Percentiles rank a stretch among this genome's conserved stretches.
Evolutionary conservation across 2,888 invertebrate genomes (phyloP).

Genomic region (Agriopis leucophaearia): DNA sequence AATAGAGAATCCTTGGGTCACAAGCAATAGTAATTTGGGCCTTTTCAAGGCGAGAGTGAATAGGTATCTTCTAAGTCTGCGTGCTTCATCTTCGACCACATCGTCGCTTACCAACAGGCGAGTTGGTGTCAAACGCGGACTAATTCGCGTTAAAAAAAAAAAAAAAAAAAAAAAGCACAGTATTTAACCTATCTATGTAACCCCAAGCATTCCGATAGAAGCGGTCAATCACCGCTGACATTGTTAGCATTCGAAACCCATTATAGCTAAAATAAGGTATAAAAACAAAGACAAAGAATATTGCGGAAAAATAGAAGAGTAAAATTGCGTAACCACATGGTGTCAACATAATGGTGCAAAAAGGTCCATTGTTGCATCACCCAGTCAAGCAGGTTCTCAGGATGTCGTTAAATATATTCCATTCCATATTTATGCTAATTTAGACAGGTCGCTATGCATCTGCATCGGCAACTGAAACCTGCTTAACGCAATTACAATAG

Average conservation of each 20-base stretch:
- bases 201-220: not conserved
- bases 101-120: no score
- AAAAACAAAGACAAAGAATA: slow-evolving; percentile 6
- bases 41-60: no score
- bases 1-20: no score
- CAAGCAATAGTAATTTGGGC: no score
- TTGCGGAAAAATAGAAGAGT: not conserved
- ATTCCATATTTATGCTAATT: slow-evolving; percentile 46
- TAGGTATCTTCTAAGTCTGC: no score
- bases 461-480: slow-evolving; percentile 12
- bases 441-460: slow-evolving; percentile 39
- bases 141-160: no score
- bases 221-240: not conserved
- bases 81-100: no score
- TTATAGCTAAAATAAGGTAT: not conserved
- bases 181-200: no score
- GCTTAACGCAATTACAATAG: slow-evolving; percentile 8
- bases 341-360: slow-evolving; percentile 62
- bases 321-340: slow-evolving; percentile 57
- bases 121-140: no score
- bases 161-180: no score
- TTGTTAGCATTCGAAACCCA: not conserved
- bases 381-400: slow-evolving; percentile 59
- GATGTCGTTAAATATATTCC: slow-evolving; percentile 35
- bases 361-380: slow-evolving; percentile 70